A percentile compares a stretch with the other conserved stretches of the same genome.
phyloP scores from a whole-genome alignment of 1,140 invertebrate species.

The Drepana arcuata region DNA sequence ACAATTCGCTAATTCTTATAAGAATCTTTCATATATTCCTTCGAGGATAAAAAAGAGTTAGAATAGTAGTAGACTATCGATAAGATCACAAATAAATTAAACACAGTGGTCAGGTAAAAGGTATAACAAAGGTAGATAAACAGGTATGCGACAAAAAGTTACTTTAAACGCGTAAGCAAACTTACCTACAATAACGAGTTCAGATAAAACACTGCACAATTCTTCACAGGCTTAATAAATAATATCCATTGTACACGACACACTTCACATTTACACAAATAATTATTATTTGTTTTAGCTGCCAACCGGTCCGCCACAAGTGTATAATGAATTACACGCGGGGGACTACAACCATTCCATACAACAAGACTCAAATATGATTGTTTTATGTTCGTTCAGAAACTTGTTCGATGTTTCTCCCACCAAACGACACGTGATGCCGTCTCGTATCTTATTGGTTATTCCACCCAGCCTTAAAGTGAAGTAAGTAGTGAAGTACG shows the following conservation, averaged over 20 bases:
- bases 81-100: conserved; percentile 22
- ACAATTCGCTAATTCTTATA: conserved; percentile 1
- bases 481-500: too few relatives aligned
- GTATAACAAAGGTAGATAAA: too few relatives aligned
- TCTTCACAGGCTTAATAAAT: conserved; percentile 14
- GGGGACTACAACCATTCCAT: too few relatives aligned
- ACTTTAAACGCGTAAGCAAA: too few relatives aligned
- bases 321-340: conserved; percentile 7
- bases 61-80: conserved; percentile 8
- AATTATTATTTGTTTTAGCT: conserved; percentile 13
- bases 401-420: background rate
- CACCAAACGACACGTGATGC: background rate
- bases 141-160: too few relatives aligned
- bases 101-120: conserved; percentile 13
- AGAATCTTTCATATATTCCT: conserved; percentile 7
- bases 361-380: background rate
- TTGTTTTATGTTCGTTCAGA: conserved; percentile 3
- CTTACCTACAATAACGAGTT: conserved; percentile 19
- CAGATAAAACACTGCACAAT: conserved; percentile 11
- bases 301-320: conserved; percentile 9
- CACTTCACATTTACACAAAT: conserved; percentile 22
- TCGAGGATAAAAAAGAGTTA: conserved; percentile 1
- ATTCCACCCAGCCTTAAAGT: too few relatives aligned
- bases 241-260: conserved; percentile 24
- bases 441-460: too few relatives aligned